Base-by-base conservation (phyloP, 2,888 invertebrate species). In the Ceratothoa steindachneri region DNA sequence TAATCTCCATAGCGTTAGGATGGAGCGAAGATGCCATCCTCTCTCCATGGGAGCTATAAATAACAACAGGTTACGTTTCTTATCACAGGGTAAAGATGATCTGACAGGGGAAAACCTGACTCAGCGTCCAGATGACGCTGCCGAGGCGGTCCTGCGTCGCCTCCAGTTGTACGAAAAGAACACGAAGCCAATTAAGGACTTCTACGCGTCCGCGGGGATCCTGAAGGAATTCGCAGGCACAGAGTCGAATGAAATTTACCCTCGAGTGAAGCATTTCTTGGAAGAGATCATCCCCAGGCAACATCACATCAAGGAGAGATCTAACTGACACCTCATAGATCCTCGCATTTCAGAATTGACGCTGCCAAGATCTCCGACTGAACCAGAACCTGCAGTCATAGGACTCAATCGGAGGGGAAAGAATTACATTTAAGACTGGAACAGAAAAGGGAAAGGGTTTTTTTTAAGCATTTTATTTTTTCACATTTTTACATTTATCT, bases 231-330 rank as follows among this genome's bases (percentile, higher is more conserved):
- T 97, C 84, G 86, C 88, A 75, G 97, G 97, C 0, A 88, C 88
- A 29, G 92, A 93, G 76, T 93, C 96, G 0, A 91, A 96, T 85
- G 93, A 94, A 85, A 93, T 97, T 83, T 97, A 96, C 95, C 95
- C 95, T 1, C 87, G 90, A 82, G 90, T 97, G 27, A 86, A 88
- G 75, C 84, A 87, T 80, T 88, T 82, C 69, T 66, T 81, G 7
- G 52, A n/a, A n/a, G n/a, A n/a, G n/a, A n/a, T n/a, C n/a, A n/a
- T n/a, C n/a, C n/a, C n/a, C n/a, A n/a, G n/a, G n/a, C n/a, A n/a
- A n/a, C n/a, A n/a, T n/a, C n/a, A n/a, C n/a, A n/a, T n/a, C n/a
- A n/a, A n/a, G n/a, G n/a, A n/a, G n/a, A n/a, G n/a, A n/a, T n/a
- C n/a, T n/a, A n/a, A n/a, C n/a, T n/a, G n/a, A n/a, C n/a, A n/a